A percentile compares a stretch with the other conserved stretches of the same genome.
phyloP scores from a whole-genome alignment of 2,888 invertebrate species.

The Adineta ricciae region DNA sequence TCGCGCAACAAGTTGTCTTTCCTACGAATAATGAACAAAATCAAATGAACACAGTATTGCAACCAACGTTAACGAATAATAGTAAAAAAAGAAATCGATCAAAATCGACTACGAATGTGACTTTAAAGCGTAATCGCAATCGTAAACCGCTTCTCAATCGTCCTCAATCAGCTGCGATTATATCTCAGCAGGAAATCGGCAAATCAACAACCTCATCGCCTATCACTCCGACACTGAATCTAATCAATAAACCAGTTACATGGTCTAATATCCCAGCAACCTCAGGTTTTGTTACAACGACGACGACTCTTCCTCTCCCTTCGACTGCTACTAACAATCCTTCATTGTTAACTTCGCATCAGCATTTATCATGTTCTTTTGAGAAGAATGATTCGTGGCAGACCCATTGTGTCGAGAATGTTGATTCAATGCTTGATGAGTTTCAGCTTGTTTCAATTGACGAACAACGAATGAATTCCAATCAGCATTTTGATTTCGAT shows the following conservation, averaged over 20 bases:
- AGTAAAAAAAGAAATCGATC: neutral
- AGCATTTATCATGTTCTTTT: neutral
- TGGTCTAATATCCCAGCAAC: neutral
- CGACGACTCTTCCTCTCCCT: neutral
- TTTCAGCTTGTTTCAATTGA: slow-evolving; percentile 3
- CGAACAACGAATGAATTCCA: neutral
- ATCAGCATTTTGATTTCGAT: neutral
- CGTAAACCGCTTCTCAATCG: neutral
- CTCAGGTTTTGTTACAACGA: neutral
- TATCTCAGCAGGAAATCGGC: neutral
- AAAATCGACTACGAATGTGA: neutral
- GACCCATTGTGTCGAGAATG: neutral
- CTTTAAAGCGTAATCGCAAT: neutral
- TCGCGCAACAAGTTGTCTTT: neutral
- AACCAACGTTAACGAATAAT: neutral
- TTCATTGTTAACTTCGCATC: neutral
- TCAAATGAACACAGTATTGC: neutral
- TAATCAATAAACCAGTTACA: neutral
- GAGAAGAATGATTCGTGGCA: slow-evolving; percentile 7
- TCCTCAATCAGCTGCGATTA: neutral
- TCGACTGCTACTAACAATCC: neutral
- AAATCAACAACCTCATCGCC: neutral
- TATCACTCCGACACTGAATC: neutral
- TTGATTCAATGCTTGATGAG: neutral
- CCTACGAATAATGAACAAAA: neutral